phyloP scores from a whole-genome alignment of 35 echinoderm and acorn worm species.

The Apostichopus japonicus region DNA sequence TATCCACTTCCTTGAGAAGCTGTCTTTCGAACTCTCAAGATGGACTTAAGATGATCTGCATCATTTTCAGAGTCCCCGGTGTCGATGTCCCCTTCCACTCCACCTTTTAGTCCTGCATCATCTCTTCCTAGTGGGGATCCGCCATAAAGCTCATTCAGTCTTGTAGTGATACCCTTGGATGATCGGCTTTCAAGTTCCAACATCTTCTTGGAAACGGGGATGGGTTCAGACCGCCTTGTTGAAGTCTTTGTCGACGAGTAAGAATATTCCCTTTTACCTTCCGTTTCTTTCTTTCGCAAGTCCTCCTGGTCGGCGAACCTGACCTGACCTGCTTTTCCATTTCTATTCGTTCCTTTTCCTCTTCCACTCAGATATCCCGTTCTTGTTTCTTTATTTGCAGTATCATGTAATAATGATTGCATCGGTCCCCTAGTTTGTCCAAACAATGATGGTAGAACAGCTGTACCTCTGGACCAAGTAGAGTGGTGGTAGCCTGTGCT shows the following conservation, averaged over 20 bases:
- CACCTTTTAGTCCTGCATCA: not conserved
- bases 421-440: not conserved
- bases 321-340: not conserved
- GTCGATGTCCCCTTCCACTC: conserved; percentile 26
- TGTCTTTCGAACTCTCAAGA: not conserved
- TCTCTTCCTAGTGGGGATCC: conserved; percentile 9
- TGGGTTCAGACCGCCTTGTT: not conserved
- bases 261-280: not conserved
- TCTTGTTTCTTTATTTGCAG: not conserved
- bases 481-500: conserved; percentile 33
- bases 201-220: not conserved
- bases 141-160: conserved; percentile 17
- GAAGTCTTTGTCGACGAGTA: not conserved
- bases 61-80: conserved; percentile 38
- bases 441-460: not conserved
- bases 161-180: conserved; percentile 6
- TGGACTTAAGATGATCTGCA: not conserved
- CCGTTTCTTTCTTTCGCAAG: not conserved
- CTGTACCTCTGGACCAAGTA: conserved; percentile 16
- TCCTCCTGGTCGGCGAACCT: conserved; percentile 8
- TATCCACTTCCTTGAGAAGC: not conserved
- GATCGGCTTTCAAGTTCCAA: not conserved
- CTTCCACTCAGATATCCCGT: not conserved
- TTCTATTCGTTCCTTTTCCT: not conserved
- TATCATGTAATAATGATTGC: not conserved